phyloP scores from a whole-genome alignment of 2,888 invertebrate species.

The Bruchidius siliquastri region DNA sequence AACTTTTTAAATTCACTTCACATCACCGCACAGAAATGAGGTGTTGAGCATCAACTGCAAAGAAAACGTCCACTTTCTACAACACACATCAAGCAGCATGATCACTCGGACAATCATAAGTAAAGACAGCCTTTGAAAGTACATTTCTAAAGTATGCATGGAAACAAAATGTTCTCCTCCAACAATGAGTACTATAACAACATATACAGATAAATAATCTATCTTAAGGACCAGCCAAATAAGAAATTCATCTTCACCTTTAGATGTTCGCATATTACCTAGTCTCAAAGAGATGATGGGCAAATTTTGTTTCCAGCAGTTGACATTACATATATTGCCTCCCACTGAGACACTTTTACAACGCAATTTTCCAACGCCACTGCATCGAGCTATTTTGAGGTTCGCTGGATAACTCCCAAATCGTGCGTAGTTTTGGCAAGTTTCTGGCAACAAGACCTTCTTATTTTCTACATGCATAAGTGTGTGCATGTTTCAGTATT shows the following conservation, averaged over 20 bases:
- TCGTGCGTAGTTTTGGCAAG: neutral
- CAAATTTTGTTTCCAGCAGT: neutral
- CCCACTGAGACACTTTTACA: neutral
- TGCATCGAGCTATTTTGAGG: neutral
- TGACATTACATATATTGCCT: neutral
- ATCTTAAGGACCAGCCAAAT: too few relatives aligned
- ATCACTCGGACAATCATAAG: slow-evolving; percentile 21
- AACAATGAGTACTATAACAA: too few relatives aligned
- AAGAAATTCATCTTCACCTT: too few relatives aligned
- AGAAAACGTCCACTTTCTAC: too few relatives aligned
- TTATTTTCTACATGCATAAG: too few relatives aligned
- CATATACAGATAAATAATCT: too few relatives aligned
- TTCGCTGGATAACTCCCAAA: neutral
- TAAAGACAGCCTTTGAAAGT: slow-evolving; percentile 39
- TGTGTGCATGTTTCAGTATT: too few relatives aligned
- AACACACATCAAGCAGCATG: neutral
- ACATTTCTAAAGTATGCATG: slow-evolving; percentile 5
- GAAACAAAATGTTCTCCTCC: too few relatives aligned
- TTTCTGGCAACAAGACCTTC: neutral
- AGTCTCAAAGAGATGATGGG: neutral
- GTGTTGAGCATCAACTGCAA: too few relatives aligned
- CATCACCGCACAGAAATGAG: neutral
- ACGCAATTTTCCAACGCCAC: neutral
- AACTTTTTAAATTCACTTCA: neutral
- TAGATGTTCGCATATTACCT: neutral